Base-by-base conservation (phyloP, 2,888 invertebrate species). In the Digitonthophagus gazella region DNA sequence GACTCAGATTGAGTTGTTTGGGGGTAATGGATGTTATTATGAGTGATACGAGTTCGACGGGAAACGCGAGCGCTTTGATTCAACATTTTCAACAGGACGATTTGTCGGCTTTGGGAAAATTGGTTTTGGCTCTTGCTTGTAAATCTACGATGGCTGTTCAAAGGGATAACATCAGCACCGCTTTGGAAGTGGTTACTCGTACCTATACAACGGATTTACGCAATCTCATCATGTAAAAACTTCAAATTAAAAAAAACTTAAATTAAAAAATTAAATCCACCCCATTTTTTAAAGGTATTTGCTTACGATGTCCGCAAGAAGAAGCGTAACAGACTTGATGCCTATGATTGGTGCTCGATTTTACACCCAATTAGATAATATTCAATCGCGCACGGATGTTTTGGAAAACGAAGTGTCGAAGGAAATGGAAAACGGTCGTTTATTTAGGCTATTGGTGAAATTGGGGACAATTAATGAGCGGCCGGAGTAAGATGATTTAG, bases 281-380 rank as follows among this genome's bases (percentile, higher is more conserved):
- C 6, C 6, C 20, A 57, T 15, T 2, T 67, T 72, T 79, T 80
- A 4, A 75, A 93, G 93, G 83, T 94, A 93, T 83, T 85, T 95
- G 80, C 85, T 95, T 78, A 86, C 91, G 61, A 86, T 88, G 76
- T 85, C 85, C 76, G 81, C 83, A 72, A 87, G 91, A 75, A 90
- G 93, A 78, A 92, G 91, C 77, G 93, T 98, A 71, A 95, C 95
- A 73, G 98, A 98, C 85, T 89, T 98, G 77, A 98, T 98, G 98
- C 98, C 98, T 20, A 97, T 98, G 97, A 98, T 99, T 76, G 98
- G 95, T 58, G 97, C 97, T 58, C 87, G 98, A 69, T 98, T 98
- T 85, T 98, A 97, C 83, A 94, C 93, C 0, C 97, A 98, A 85
- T 86, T 98, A 80, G 98, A 98, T 83, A 91, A 93, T 3, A 87